These are phyloP conservation scores for Echiichthys vipera DNA, from an alignment of 2,797 vertebrate genomes.

Conservation along the genomic window DNA sequence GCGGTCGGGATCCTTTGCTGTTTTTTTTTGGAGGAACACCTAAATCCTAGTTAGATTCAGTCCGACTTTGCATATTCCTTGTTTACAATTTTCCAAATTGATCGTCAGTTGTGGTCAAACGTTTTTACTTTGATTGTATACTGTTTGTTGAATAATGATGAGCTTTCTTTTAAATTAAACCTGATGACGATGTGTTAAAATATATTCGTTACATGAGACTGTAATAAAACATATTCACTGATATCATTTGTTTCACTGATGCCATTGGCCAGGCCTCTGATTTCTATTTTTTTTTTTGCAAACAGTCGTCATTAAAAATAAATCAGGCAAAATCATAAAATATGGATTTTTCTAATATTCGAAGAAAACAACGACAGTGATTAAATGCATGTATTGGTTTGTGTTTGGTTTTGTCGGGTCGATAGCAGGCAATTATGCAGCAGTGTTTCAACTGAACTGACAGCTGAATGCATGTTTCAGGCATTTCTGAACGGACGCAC, in stretches of 20 bases:
- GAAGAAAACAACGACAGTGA: slow-evolving; percentile 4
- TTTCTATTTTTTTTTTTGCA: neutral
- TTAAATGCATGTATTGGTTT: slow-evolving; percentile 1
- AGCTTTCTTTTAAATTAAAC: neutral
- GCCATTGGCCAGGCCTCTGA: neutral
- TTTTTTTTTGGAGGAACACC: neutral
- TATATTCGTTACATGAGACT: neutral
- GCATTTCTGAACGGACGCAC: neutral
- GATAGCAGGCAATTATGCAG: neutral
- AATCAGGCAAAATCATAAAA: neutral
- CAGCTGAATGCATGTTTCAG: neutral
- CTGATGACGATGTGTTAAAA: neutral
- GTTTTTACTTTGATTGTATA: neutral
- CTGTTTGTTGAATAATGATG: neutral
- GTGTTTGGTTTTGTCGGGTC: slow-evolving; percentile 7
- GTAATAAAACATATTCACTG: neutral
- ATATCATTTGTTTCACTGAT: neutral
- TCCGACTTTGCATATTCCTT: neutral
- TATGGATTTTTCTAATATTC: neutral
- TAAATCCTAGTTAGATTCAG: slow-evolving; percentile 3
- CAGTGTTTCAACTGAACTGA: neutral
- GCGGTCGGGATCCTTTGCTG: neutral
- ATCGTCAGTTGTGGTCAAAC: neutral
- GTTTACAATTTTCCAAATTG: slow-evolving; percentile 33
- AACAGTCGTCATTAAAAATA: neutral